Evolutionary conservation across 23 tunicate genomes (phyloP).

Genomic region (Styela plicata): DNA sequence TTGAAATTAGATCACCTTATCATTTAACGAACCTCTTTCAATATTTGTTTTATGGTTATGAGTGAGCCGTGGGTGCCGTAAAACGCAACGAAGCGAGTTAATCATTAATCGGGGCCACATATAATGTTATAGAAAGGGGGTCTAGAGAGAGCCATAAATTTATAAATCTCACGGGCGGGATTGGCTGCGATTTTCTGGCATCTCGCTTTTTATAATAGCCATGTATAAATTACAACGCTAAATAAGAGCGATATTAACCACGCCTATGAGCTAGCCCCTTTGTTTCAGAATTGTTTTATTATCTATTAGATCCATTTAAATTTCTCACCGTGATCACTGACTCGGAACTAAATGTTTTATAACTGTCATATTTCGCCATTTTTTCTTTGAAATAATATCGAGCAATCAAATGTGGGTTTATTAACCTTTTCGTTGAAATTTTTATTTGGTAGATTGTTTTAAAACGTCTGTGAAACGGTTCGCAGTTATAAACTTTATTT

Average conservation of each 20-base stretch:
- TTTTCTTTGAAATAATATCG: neutral
- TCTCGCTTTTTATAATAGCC: neutral
- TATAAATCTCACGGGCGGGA: neutral
- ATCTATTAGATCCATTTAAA: neutral
- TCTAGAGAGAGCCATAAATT: neutral
- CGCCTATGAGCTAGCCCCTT: neutral
- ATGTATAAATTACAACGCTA: neutral
- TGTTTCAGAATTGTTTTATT: neutral
- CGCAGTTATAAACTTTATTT: too few species aligned
- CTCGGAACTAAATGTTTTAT: neutral
- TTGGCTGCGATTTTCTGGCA: neutral
- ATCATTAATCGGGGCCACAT: neutral
- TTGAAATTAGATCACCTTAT: neutral
- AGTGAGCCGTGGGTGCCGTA: neutral
- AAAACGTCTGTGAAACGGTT: too few species aligned
- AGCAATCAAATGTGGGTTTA: too few species aligned
- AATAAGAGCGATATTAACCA: neutral
- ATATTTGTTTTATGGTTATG: neutral
- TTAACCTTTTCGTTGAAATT: too few species aligned
- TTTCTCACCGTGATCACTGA: neutral
- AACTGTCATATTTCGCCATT: neutral
- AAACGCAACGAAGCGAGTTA: neutral
- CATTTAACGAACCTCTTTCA: neutral
- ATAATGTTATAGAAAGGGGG: too few species aligned
- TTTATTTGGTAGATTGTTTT: too few species aligned